Base-by-base conservation (phyloP, 1,140 invertebrate species). In the Drosophila arawakana region DNA sequence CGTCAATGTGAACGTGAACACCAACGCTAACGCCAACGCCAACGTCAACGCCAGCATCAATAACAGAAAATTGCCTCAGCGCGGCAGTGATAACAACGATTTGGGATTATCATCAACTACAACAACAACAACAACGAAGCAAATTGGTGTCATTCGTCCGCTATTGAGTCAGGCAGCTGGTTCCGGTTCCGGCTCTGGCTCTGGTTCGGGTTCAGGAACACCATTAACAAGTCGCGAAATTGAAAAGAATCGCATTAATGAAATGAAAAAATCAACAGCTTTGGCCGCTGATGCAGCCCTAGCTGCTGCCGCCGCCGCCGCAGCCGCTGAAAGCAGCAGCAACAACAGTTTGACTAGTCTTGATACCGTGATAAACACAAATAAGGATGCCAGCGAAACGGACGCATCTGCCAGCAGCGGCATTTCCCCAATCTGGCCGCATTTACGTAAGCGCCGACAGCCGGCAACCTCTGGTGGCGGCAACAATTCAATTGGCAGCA, bases 191-290 rank as follows among this genome's bases (percentile, higher is more conserved):
- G 58, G 41, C 77, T 60, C 37, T 34, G 58, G 41, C 77, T 60
- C 37, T 34, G 39, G 63, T 47, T 50, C 37, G 4, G 46, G 47
- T 35, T 65, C 44, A 34, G 39, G 71, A 63, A 55, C 70, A 43
- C 92, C 93, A 21, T 77, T 95, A 34, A 95, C 95, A 39, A 94
- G 94, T 54, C 91, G 94, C 35, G 95, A 96, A 90, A 94, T 95
- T 18, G 95, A 96, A 81, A 96, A 96, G 90, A 96, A 96, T 91
- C 92, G 94, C 25, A 96, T 95, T 65, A 96, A 96, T 92, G 93
- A 94, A 43, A 94, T 94, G 54, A 96, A 96, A 85, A 95, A 92
- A 60, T 81, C 88, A 9, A 75, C 72, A 21, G 80, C 80, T n/a
- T 47, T 81, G 60, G 78, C 63, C 44, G 70, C 92, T 11, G 85